These are phyloP conservation scores for Rostratula benghalensis DNA, from an alignment of 2,113 vertebrate species.

Conservation along the genomic window DNA sequence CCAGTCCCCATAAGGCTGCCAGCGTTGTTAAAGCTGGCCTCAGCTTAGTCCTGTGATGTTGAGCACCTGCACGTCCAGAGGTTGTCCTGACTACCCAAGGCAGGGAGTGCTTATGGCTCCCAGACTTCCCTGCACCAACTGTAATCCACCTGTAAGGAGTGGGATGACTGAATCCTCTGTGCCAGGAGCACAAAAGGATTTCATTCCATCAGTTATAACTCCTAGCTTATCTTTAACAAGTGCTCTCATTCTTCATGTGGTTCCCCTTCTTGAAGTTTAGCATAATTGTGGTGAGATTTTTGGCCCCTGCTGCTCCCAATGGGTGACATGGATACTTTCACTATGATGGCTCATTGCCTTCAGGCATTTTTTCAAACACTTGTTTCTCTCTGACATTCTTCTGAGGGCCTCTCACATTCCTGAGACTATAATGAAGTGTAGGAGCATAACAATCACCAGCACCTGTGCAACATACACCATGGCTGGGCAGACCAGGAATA, in stretches of 20 bases:
- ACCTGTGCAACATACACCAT: background rate
- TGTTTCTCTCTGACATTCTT: background rate
- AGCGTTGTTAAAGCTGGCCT: background rate
- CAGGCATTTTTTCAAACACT: background rate
- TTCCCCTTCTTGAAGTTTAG: background rate
- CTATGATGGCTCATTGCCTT: background rate
- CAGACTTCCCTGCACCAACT: background rate
- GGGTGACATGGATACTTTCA: background rate
- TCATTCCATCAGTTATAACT: background rate
- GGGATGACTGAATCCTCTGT: background rate
- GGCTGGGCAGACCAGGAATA: background rate
- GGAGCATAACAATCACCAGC: conserved; percentile 20
- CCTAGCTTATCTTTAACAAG: background rate
- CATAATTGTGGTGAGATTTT: background rate
- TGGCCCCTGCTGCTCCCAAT: background rate
- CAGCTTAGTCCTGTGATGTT: background rate
- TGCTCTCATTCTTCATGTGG: background rate
- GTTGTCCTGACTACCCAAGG: background rate
- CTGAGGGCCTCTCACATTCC: conserved; percentile 35
- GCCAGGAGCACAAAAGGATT: background rate
- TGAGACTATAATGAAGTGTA: conserved; percentile 53
- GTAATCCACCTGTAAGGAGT: background rate
- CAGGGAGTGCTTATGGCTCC: background rate
- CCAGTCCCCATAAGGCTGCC: background rate
- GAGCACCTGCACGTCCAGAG: background rate